Evolutionary conservation across 2,797 vertebrate genomes (phyloP).

Genomic region (Hoplostethus atlanticus): DNA sequence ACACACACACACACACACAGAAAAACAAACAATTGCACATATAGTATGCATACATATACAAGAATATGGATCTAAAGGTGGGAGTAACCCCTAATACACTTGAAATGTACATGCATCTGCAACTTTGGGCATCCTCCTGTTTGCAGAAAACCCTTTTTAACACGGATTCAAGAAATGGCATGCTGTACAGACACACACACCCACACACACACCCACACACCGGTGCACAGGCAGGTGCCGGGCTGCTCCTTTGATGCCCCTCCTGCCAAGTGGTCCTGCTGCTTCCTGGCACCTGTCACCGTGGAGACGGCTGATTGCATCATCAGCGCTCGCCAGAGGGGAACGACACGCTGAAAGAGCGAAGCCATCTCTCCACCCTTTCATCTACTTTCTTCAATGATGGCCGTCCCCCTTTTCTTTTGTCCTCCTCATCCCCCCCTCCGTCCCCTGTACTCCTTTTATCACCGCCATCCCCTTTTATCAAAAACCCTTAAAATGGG

Average conservation of each 20-base stretch:
- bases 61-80: no score
- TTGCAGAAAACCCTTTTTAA: not conserved
- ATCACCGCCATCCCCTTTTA: conserved; percentile 67
- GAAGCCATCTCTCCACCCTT: conserved; percentile 73
- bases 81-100: no score
- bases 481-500: conserved; percentile 70
- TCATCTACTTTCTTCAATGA: conserved; percentile 72
- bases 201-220: conserved; percentile 16
- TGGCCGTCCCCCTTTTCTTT: conserved; percentile 58
- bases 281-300: conserved; percentile 82
- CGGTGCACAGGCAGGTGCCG: conserved; percentile 63
- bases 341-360: conserved; percentile 70
- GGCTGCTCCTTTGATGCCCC: conserved; percentile 75
- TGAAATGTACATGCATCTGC: conserved; percentile 4
- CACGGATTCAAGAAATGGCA: conserved; percentile 41
- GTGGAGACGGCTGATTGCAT: conserved; percentile 83
- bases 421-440: conserved; percentile 53
- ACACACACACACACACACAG: not conserved
- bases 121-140: conserved; percentile 40
- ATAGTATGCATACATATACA: not conserved
- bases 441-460: conserved; percentile 56
- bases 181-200: not conserved
- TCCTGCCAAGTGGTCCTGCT: conserved; percentile 77
- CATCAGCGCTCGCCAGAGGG: conserved; percentile 78
- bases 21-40: not conserved